A percentile compares a stretch with the other conserved stretches of the same genome.
Evolutionary conservation across 2,797 vertebrate genomes (phyloP).

Genomic region (Fistularia tabacaria): DNA sequence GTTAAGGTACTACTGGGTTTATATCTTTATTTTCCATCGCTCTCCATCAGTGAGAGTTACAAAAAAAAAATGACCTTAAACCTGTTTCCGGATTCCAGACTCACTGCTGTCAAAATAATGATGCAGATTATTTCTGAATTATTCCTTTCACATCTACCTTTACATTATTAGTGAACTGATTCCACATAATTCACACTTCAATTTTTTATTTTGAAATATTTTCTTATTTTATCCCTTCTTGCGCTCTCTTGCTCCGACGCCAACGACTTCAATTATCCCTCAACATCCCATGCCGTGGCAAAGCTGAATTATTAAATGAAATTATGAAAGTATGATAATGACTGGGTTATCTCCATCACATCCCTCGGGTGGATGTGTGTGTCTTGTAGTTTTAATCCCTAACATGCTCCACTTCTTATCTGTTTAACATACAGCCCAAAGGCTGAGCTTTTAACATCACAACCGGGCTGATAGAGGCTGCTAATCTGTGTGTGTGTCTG

Average conservation of each 20-base stretch:
- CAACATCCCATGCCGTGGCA: slow-evolving; percentile 40
- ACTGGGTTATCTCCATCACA: slow-evolving; percentile 51
- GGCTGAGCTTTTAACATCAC: slow-evolving; percentile 64
- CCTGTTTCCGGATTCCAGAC: too few species aligned
- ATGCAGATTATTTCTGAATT: slow-evolving; percentile 19
- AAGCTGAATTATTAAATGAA: slow-evolving; percentile 63
- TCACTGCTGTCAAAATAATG: too few species aligned
- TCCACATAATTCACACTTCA: slow-evolving; percentile 34
- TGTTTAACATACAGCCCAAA: slow-evolving; percentile 61
- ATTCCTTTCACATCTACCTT: slow-evolving; percentile 37
- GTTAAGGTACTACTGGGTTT: too few species aligned
- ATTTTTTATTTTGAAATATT: slow-evolving; percentile 10
- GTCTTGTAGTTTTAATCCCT: slow-evolving; percentile 60
- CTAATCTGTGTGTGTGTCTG: slow-evolving; percentile 33
- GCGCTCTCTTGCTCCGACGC: slow-evolving; percentile 6
- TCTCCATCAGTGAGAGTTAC: too few species aligned
- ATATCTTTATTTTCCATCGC: too few species aligned
- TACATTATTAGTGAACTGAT: slow-evolving; percentile 42
- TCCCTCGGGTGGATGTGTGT: slow-evolving; percentile 39
- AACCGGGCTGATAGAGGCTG: slow-evolving; percentile 46
- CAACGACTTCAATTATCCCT: slow-evolving; percentile 49
- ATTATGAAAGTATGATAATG: slow-evolving; percentile 65
- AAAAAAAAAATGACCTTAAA: too few species aligned
- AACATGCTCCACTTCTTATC: slow-evolving; percentile 61
- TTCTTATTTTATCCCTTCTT: too few species aligned